These are phyloP conservation scores for Cinara cedri DNA, from an alignment of 2,888 invertebrate species.

Conservation along the genomic window DNA sequence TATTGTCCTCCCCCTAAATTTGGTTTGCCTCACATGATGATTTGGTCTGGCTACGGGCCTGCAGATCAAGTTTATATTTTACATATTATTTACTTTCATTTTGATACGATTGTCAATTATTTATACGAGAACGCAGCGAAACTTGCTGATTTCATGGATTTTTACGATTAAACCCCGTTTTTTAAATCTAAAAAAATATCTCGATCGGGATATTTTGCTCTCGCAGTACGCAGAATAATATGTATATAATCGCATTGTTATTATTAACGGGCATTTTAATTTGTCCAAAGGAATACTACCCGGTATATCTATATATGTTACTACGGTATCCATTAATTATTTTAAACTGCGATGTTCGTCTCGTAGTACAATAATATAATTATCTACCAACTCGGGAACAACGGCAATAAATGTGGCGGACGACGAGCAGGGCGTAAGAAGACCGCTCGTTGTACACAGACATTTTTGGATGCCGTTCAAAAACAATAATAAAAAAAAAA, in stretches of 20 bases:
- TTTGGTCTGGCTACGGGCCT: too few species aligned
- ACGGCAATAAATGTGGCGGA: constrained; percentile 8
- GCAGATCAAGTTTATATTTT: too few species aligned
- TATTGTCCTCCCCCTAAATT: too few species aligned
- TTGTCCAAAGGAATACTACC: too few species aligned
- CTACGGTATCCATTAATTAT: constrained; percentile 14
- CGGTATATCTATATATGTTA: too few species aligned
- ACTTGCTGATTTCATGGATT: not conserved
- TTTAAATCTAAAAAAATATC: too few species aligned
- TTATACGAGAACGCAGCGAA: too few species aligned
- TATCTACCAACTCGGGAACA: constrained; percentile 30
- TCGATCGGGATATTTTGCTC: not conserved
- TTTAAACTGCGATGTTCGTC: not conserved
- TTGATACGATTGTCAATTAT: too few species aligned
- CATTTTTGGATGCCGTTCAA: constrained; percentile 39
- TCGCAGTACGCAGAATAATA: too few species aligned
- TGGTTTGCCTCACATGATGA: too few species aligned
- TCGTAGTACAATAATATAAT: constrained; percentile 23
- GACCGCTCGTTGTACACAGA: not conserved
- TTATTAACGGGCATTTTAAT: constrained; percentile 16
- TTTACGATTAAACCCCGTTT: not conserved
- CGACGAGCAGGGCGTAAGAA: not conserved
- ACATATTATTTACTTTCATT: too few species aligned
- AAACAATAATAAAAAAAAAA: not conserved
- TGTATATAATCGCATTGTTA: not conserved